phyloP scores from a whole-genome alignment of 1,140 invertebrate species.

The Aphaenogaster ashmeadi region DNA sequence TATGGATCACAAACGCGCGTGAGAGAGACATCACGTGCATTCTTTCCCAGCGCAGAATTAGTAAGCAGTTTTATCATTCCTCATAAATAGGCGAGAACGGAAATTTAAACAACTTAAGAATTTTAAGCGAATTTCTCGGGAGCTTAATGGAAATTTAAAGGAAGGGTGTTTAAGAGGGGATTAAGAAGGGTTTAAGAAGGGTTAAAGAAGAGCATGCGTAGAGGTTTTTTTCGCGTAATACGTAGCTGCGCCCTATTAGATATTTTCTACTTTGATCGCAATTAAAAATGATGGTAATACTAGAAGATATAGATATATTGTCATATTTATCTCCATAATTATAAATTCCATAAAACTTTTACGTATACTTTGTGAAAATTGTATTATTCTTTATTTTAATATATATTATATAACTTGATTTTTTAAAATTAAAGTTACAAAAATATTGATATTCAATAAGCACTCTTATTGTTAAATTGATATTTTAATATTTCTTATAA shows the following conservation, averaged over 20 bases:
- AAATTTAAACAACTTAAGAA: constrained; percentile 30
- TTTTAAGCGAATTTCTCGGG: constrained; percentile 23
- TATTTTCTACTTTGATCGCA: neutral
- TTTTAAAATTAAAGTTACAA: neutral
- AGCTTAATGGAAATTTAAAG: constrained; percentile 43
- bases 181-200: neutral
- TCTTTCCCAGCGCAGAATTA: constrained; percentile 20
- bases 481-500: constrained; percentile 4
- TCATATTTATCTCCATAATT: constrained; percentile 2
- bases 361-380: neutral
- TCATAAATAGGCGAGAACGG: neutral
- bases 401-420: neutral
- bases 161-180: neutral
- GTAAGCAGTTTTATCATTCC: constrained; percentile 39
- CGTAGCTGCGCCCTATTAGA: neutral
- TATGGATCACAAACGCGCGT: constrained; percentile 42
- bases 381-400: neutral
- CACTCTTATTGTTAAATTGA: neutral
- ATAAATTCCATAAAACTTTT: neutral
- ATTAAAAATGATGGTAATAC: neutral
- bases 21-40: constrained; percentile 8
- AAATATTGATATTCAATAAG: constrained; percentile 5
- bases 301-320: neutral
- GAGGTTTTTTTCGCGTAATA: neutral
- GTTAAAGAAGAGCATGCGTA: neutral